These are phyloP conservation scores for Cephus spinipes DNA, from an alignment of 2,888 invertebrate genomes.

Conservation along the genomic window DNA sequence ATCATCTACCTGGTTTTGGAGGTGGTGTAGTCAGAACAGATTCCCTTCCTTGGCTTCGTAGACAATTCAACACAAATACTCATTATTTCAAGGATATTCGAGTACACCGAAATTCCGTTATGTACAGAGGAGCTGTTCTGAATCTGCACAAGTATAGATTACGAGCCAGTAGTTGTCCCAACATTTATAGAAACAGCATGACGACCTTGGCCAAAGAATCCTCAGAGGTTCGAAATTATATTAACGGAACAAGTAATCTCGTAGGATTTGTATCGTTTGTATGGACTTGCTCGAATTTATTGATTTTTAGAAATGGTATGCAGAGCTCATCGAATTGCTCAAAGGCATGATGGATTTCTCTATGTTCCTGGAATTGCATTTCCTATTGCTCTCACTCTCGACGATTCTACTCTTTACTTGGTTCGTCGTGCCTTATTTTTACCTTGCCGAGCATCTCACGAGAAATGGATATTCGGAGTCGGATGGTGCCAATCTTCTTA, in stretches of 20 bases:
- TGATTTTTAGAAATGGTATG: conserved; percentile 77
- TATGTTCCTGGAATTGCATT: conserved; percentile 81
- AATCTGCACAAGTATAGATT: conserved; percentile 85
- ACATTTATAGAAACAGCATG: conserved; percentile 92
- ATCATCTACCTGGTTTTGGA: conserved; percentile 44
- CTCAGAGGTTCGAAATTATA: conserved; percentile 72
- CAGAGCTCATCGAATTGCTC: conserved; percentile 74
- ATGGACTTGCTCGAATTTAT: conserved; percentile 16
- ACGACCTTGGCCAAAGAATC: conserved; percentile 82
- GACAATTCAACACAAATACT: conserved; percentile 73
- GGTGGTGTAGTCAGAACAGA: conserved; percentile 56
- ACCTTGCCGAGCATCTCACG: conserved; percentile 86
- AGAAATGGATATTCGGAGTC: conserved; percentile 77
- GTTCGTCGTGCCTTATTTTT: conserved; percentile 97
- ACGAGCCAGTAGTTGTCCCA: conserved; percentile 90
- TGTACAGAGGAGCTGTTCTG: conserved; percentile 87
- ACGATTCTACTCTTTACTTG: conserved; percentile 91
- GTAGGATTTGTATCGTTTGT: not conserved
- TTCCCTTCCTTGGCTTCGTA: conserved; percentile 67
- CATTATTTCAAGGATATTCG: conserved; percentile 80
- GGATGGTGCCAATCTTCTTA: conserved; percentile 83
- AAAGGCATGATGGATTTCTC: conserved; percentile 84
- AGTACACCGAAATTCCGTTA: conserved; percentile 83
- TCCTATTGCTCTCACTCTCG: conserved; percentile 84
- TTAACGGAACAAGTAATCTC: not conserved